These are phyloP conservation scores for Andrena trimmerana DNA, from an alignment of 2,888 invertebrate species.

Conservation along the genomic window DNA sequence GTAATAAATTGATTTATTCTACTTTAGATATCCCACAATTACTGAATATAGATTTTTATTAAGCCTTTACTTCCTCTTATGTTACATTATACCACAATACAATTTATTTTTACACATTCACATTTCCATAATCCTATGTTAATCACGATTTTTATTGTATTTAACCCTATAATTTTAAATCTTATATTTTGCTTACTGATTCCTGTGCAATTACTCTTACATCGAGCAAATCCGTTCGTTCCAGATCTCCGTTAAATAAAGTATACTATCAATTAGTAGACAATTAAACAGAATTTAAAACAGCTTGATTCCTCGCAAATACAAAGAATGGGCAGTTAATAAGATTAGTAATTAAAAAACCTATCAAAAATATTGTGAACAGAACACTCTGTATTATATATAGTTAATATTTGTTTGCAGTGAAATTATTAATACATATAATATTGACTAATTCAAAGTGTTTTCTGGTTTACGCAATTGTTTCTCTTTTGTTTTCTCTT, in stretches of 20 bases:
- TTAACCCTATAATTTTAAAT: not conserved
- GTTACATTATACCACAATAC: conserved; percentile 1
- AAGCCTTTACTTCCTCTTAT: not conserved
- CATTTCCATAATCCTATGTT: conserved; percentile 19
- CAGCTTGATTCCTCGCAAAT: not conserved
- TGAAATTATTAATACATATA: not conserved
- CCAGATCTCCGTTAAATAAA: not conserved
- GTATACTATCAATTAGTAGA: not conserved
- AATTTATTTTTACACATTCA: not conserved
- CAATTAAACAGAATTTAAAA: not conserved
- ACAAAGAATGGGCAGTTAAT: not conserved
- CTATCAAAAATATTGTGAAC: not conserved
- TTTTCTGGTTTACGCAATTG: conserved; percentile 47
- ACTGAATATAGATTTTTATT: conserved; percentile 4
- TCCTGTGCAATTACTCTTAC: not conserved
- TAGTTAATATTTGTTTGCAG: not conserved
- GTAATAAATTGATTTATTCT: not conserved
- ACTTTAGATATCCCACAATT: not conserved
- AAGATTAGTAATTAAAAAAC: not conserved
- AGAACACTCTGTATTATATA: not conserved
- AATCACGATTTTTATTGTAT: not conserved
- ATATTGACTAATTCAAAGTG: conserved; percentile 39
- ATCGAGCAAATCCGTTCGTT: not conserved
- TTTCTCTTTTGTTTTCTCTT: conserved; percentile 55
- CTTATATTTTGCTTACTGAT: not conserved